Percentiles rank a stretch among this genome's conserved stretches.
Conservation (phyloP, 2,113 vertebrate species). For the Chrysochloris asiatica region DNA sequence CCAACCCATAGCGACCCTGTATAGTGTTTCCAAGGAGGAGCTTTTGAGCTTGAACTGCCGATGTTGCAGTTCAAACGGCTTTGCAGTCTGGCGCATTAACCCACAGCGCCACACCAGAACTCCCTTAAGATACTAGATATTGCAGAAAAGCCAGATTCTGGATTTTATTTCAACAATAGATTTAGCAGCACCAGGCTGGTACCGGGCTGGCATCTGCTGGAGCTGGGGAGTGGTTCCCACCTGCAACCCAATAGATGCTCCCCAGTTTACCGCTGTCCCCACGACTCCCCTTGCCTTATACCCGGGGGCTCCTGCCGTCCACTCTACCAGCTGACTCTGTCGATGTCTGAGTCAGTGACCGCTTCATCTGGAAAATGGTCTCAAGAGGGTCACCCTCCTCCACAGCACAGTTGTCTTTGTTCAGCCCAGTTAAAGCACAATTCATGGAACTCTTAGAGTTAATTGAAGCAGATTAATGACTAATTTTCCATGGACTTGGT, state of each 20-base stretch:
- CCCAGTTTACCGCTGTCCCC: not conserved
- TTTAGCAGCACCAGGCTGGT: not conserved
- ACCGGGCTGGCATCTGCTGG: too few species aligned
- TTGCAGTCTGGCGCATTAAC: too few species aligned
- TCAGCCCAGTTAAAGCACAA: not conserved
- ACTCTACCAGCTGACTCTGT: not conserved
- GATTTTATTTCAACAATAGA: not conserved
- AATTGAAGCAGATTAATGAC: not conserved
- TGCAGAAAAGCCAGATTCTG: not conserved
- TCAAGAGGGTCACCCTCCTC: not conserved
- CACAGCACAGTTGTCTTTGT: not conserved
- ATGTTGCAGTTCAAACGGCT: too few species aligned
- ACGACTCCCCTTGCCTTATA: fast-evolving
- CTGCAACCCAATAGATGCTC: not conserved
- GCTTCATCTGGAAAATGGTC: not conserved
- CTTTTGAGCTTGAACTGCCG: too few species aligned
- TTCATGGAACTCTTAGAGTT: not conserved
- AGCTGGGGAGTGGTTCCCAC: not conserved
- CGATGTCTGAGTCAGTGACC: not conserved
- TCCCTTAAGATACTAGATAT: not conserved
- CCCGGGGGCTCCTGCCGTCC: fast-evolving
- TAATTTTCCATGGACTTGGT: not conserved
- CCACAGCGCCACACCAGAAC: too few species aligned
- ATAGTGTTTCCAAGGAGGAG: too few species aligned
- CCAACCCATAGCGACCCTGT: too few species aligned